Base-by-base conservation (phyloP, 2,888 invertebrate genomes). In the Andrena chrysosceles region DNA sequence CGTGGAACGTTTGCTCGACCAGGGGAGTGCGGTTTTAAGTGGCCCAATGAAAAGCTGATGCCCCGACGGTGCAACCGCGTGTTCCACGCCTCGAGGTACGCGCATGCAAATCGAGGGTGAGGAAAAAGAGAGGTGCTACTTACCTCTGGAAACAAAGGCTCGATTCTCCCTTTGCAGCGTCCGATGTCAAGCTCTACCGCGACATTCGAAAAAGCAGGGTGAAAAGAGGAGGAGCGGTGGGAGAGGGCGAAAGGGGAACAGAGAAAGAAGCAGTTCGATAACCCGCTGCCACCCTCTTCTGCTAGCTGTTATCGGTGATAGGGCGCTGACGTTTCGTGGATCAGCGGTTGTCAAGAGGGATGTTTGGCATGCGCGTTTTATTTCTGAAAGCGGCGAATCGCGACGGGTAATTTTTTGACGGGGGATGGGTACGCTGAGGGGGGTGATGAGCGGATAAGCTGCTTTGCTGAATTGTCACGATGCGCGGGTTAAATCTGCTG, bases 311-410 rank as follows among this genome's bases (percentile, higher is more conserved):
- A 68, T 33, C 49, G 26, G n/a, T 71, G 56, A 63, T 70, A 67
- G 62, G 10, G 10, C 49, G 31, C 16, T 54, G 23, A 70, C 74
- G 60, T 82, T 80, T 62, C 35, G 59, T 63, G 31, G 48, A 63
- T 80, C 67, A 70, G 23, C 49, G 67, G 82, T 82, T 75, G 75
- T 68, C 75, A 82, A 71, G 80, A 54, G 62, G 26, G 56, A 82
- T 80, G 82, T 82, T 80, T 82, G 75, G 33, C 82, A 82, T 82
- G 82, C 82, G 82, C 82, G 67, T 35, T 71, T 62, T 29, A 54
- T 63, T 78, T 63, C 48, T 42, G 29, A 60, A 56, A 23, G 10
- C 10, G 56, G 20, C 23, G 23, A 10, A 26, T 23, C 23, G 23
- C 23, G 56, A 26, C 56, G 23, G 23, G 23, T 23, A 13, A 26